A percentile compares a stretch with the other conserved stretches of the same genome.
phyloP scores from a whole-genome alignment of 2,888 invertebrate species.

The Leptinotarsa juncta region DNA sequence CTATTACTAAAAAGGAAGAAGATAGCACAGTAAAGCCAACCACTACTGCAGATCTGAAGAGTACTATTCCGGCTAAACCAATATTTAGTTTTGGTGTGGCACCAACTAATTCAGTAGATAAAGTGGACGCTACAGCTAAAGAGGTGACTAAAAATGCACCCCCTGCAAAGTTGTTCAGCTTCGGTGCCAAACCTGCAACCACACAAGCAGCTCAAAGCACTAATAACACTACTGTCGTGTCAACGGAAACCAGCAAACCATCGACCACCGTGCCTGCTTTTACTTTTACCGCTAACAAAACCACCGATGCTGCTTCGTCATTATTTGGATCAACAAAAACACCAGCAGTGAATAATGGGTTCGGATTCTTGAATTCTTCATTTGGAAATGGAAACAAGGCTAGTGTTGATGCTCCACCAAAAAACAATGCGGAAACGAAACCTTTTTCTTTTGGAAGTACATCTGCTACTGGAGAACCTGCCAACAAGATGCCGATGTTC shows the following conservation, averaged over 20 bases:
- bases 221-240: background rate
- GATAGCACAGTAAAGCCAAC: slow-evolving; percentile 19
- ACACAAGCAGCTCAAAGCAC: slow-evolving; percentile 16
- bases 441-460: slow-evolving; percentile 49
- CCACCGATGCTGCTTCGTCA: slow-evolving; percentile 20
- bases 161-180: slow-evolving; percentile 24
- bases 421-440: slow-evolving; percentile 44
- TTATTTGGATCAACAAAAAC: slow-evolving; percentile 37
- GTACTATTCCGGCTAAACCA: slow-evolving; percentile 11
- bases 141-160: slow-evolving; percentile 28
- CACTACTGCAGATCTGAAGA: slow-evolving; percentile 6
- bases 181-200: slow-evolving; percentile 32
- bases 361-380: slow-evolving; percentile 29
- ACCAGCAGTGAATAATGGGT: slow-evolving; percentile 28
- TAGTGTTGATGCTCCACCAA: slow-evolving; percentile 11
- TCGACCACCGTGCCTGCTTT: slow-evolving; percentile 7
- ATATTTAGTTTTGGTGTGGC: slow-evolving; percentile 38
- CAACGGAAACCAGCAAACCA: slow-evolving; percentile 3
- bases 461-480: slow-evolving; percentile 34
- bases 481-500: slow-evolving; percentile 52
- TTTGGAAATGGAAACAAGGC: slow-evolving; percentile 27
- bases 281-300: background rate
- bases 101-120: slow-evolving; percentile 25
- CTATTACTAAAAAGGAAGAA: background rate
- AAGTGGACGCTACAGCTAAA: slow-evolving; percentile 23